Evolutionary conservation across 2,888 invertebrate genomes (phyloP), one percentile per base, ranked within the genome.

Genomic region (Nudaria mundana): DNA sequence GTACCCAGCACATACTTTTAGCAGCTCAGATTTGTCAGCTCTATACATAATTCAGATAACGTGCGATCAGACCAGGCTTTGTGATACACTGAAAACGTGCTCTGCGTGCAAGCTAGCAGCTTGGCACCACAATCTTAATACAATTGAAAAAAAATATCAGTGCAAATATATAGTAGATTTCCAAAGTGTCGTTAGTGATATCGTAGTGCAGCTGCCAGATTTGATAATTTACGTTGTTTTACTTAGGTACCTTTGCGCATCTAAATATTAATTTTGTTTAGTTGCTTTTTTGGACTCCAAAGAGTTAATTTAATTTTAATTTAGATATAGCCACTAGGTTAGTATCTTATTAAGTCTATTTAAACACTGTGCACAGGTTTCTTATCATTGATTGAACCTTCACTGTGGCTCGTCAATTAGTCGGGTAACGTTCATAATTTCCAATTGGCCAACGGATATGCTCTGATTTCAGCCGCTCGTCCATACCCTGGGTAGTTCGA

Each of bases 371-470:
- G n/a, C 53, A 56, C 51, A 48, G 51, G 48, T 35, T 56, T 39
- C 39, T 53, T 44, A 48, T 42, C 38, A 47, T 57, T 44, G 40
- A 57, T 52, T 42, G 41, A 22, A n/a, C n/a, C n/a, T 40, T 46
- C 44, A 37, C 31, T 14, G 12, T 20, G 41, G 35, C 36, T 18
- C 50, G 45, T 58, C 56, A 53, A 51, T 58, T 58, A 56, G 48
- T 46, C 53, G 30, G 24, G 38, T 15, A 46, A 45, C 41, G 42
- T 39, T 49, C 44, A 49, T 49, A 48, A 56, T 56, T 59, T 47
- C 38, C 12, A 49, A 56, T 42, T 52, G 44, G 37, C 14, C 48
- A 33, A 58, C 56, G 48, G 56, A 50, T 58, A 46, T 36, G 41
- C 30, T 37, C 43, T 39, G 44, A 49, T 56, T 57, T 41, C 41